phyloP scores from a whole-genome alignment of 2,797 vertebrate genomes.

The Numenius phaeopus region DNA sequence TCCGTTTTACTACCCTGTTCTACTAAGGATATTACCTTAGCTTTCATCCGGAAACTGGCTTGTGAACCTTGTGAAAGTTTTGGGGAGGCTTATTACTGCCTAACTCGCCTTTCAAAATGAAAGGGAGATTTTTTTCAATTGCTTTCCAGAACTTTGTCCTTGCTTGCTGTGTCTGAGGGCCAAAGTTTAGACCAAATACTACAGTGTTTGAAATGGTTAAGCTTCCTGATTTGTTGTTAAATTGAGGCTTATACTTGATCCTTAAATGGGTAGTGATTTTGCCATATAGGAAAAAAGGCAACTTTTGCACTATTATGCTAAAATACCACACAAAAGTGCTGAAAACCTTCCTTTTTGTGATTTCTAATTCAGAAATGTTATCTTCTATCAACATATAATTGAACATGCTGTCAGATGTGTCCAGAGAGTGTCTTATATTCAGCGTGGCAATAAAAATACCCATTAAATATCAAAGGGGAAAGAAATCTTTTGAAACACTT shows the following conservation, averaged over 20 bases:
- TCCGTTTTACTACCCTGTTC: neutral
- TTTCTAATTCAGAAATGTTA: neutral
- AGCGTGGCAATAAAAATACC: neutral
- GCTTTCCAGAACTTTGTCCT: slow-evolving; percentile 6
- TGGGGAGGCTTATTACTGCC: neutral
- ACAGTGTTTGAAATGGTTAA: neutral
- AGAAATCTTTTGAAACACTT: neutral
- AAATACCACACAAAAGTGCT: neutral
- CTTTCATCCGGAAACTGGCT: neutral
- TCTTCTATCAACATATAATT: neutral
- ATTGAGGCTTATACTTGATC: neutral
- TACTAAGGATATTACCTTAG: neutral
- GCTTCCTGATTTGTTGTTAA: neutral
- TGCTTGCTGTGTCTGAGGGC: neutral
- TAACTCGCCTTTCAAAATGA: neutral
- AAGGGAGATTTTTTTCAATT: neutral
- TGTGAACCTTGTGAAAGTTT: neutral
- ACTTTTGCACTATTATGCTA: neutral
- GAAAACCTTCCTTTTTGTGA: neutral
- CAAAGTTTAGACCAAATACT: neutral
- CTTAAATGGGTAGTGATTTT: neutral
- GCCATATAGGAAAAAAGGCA: neutral
- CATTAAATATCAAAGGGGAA: neutral
- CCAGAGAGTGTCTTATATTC: neutral
- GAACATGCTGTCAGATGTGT: neutral